phyloP scores from a whole-genome alignment of 37 sponge, comb jelly and placozoan genomes.

The Geodia barretti region DNA sequence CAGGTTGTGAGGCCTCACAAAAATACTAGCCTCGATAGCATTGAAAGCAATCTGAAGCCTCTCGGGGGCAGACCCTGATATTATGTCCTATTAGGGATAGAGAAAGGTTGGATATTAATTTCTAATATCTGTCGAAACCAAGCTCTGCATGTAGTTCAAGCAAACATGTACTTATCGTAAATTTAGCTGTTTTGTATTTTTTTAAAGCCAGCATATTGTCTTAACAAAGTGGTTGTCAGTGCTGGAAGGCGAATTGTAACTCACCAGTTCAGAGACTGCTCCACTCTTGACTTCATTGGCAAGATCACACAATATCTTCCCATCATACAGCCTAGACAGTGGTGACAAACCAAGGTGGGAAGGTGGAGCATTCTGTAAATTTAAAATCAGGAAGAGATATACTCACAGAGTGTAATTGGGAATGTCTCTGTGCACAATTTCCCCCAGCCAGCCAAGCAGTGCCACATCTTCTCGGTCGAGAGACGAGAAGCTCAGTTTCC shows the following conservation, averaged over 20 bases:
- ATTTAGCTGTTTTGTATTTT: neutral
- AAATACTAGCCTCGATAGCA: constrained; percentile 40
- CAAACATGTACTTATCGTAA: neutral
- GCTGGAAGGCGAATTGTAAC: neutral
- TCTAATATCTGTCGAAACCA: no score
- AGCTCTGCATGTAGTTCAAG: no score
- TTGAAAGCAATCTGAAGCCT: constrained; percentile 33
- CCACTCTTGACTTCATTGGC: constrained; percentile 25
- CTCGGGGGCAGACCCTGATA: constrained; percentile 1
- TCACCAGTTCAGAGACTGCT: constrained; percentile 32
- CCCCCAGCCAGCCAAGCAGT: constrained; percentile 55
- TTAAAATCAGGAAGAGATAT: neutral
- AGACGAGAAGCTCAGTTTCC: constrained; percentile 4
- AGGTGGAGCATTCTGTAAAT: neutral
- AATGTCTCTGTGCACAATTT: constrained; percentile 38
- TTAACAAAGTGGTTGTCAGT: no score
- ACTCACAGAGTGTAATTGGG: constrained; percentile 57
- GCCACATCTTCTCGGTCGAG: constrained; percentile 64
- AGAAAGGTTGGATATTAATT: neutral
- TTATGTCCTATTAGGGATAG: neutral
- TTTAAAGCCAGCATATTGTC: no score
- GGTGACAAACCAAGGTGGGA: no score
- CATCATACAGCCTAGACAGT: constrained; percentile 77
- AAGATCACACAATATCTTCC: constrained; percentile 58
- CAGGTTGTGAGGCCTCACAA: constrained; percentile 4